Evolutionary conservation across 2,888 invertebrate species (phyloP).

Genomic region (Odontocolon sp.): DNA sequence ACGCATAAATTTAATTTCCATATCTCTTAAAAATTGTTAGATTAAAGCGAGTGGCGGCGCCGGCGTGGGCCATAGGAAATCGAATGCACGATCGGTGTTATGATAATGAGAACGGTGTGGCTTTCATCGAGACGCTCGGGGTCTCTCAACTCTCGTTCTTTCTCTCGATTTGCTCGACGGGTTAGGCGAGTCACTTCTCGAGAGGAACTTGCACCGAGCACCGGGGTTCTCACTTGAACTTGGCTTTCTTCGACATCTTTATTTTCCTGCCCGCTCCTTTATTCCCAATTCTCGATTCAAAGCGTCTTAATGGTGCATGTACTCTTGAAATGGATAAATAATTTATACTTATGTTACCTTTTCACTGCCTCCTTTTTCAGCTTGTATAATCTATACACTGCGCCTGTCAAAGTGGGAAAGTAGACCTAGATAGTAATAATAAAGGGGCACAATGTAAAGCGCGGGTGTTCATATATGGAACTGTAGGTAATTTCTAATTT

Average conservation of each 20-base stretch:
- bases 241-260: slow-evolving; percentile 18
- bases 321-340: slow-evolving; percentile 33
- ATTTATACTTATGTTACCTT: slow-evolving; percentile 23
- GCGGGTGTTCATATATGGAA: no score
- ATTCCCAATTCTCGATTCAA: slow-evolving; percentile 32
- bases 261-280: not conserved
- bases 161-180: slow-evolving; percentile 48
- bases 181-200: slow-evolving; percentile 56
- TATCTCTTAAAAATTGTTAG: slow-evolving; percentile 68
- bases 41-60: slow-evolving; percentile 58
- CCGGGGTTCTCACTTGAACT: slow-evolving; percentile 56
- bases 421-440: no score
- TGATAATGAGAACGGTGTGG: slow-evolving; percentile 66
- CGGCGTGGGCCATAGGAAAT: slow-evolving; percentile 38
- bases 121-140: not conserved
- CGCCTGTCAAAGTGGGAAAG: no score
- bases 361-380: not conserved
- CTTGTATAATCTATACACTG: not conserved
- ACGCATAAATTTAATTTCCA: slow-evolving; percentile 69
- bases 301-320: slow-evolving; percentile 29
- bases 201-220: not conserved
- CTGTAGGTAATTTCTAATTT: no score
- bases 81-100: slow-evolving; percentile 73
- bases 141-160: not conserved
- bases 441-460: no score